Percentiles rank a stretch among this genome's conserved stretches.
Conservation (phyloP, 2,797 vertebrate genomes). For the Serranus cabrilla region DNA sequence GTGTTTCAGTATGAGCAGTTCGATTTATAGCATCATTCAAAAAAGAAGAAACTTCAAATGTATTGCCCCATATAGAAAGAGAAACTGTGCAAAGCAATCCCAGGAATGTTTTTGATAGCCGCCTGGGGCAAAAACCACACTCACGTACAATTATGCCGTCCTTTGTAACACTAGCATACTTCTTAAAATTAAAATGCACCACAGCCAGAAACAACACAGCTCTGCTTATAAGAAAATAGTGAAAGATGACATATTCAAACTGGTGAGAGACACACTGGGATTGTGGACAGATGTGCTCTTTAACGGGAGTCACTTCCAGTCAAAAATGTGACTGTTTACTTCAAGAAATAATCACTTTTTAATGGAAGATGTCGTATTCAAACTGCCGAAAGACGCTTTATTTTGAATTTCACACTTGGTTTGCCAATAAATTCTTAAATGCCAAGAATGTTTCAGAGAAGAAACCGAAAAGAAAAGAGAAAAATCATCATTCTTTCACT, state of each 20-base stretch:
- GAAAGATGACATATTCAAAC: conserved; percentile 39
- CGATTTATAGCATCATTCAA: conserved; percentile 20
- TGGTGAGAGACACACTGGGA: conserved; percentile 30
- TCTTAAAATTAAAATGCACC: conserved; percentile 40
- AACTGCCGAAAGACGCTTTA: conserved; percentile 19
- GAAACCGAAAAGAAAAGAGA: conserved; percentile 9
- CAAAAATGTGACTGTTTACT: conserved; percentile 17
- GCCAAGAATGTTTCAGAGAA: conserved; percentile 8
- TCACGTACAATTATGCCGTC: conserved; percentile 45
- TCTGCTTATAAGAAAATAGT: conserved; percentile 26
- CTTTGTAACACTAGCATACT: conserved; percentile 34
- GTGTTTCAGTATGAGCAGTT: conserved; percentile 7
- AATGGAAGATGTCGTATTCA: conserved; percentile 13
- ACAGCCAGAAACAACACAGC: conserved; percentile 58
- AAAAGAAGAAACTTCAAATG: background rate
- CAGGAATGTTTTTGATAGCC: conserved; percentile 61
- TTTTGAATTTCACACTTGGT: conserved; percentile 34
- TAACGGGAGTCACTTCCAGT: conserved; percentile 20
- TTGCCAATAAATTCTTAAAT: conserved; percentile 13
- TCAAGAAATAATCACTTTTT: conserved; percentile 28
- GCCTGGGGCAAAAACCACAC: conserved; percentile 48
- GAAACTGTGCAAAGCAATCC: conserved; percentile 40
- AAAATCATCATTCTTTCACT: conserved; percentile 18
- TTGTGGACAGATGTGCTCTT: conserved; percentile 24
- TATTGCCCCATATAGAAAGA: conserved; percentile 32